phyloP scores from a whole-genome alignment of 2,888 invertebrate species.

The Sinotaia quadrata region DNA sequence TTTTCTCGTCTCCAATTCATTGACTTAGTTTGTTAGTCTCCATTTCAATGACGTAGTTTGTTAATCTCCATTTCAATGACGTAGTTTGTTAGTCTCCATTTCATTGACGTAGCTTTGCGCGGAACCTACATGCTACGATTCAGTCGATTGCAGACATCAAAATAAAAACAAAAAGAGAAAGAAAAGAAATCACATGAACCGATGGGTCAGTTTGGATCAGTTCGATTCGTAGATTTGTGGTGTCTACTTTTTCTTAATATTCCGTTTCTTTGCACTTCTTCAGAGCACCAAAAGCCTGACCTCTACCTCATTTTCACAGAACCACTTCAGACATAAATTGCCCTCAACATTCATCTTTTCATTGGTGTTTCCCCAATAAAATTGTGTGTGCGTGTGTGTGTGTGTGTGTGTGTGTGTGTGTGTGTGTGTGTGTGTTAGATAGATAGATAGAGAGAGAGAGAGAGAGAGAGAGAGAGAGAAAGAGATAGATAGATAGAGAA shows the following conservation, averaged over 20 bases:
- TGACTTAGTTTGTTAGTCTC: too few relatives aligned
- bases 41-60: too few relatives aligned
- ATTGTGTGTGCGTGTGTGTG: conserved; percentile 1
- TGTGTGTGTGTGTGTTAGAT: conserved; percentile 1
- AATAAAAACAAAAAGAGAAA: too few relatives aligned
- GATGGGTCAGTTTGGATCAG: too few relatives aligned
- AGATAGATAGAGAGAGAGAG: conserved; percentile 5
- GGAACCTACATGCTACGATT: too few relatives aligned
- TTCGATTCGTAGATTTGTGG: too few relatives aligned
- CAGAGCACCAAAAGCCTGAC: background rate
- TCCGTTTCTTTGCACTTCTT: background rate
- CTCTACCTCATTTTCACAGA: background rate
- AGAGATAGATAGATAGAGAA: background rate
- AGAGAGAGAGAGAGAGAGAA: background rate
- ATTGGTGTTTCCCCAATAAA: background rate
- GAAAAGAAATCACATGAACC: too few relatives aligned
- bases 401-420: conserved; percentile 9
- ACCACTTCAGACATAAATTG: background rate
- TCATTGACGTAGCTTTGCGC: too few relatives aligned
- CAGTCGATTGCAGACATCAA: too few relatives aligned
- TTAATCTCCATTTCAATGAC: too few relatives aligned
- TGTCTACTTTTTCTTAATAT: conserved; percentile 2
- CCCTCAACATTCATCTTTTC: background rate
- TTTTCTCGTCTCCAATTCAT: too few relatives aligned
- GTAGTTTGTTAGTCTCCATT: too few relatives aligned